Percentiles rank a stretch among this genome's conserved stretches.
These are phyloP conservation scores for Motacilla alba DNA, from an alignment of 2,113 vertebrate genomes.

Conservation along the genomic window DNA sequence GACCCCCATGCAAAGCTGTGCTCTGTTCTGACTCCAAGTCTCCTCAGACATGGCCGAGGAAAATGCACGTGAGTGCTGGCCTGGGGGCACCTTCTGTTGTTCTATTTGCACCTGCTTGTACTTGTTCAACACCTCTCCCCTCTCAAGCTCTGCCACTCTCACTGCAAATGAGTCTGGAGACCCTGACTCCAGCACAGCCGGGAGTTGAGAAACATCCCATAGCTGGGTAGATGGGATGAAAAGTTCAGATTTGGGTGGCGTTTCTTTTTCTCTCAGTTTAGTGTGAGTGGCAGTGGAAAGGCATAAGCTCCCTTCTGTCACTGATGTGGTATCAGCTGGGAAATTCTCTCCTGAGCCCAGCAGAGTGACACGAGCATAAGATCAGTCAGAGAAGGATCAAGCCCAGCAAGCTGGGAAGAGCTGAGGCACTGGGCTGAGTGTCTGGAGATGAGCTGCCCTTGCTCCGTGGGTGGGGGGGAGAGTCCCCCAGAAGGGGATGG, in stretches of 20 bases:
- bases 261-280: neutral
- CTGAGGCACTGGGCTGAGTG: neutral
- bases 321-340: neutral
- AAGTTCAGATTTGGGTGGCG: neutral
- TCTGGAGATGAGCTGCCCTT: neutral
- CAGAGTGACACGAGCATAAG: neutral
- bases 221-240: neutral
- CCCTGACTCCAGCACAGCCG: neutral
- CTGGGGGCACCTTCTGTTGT: neutral
- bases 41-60: conserved; percentile 57
- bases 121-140: neutral
- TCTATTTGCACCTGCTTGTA: conserved; percentile 5
- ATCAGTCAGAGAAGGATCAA: neutral
- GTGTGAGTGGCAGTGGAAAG: neutral
- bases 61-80: conserved; percentile 46
- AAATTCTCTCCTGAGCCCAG: neutral
- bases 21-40: conserved; percentile 45
- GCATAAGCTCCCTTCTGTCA: neutral
- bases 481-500: neutral
- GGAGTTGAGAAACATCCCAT: neutral
- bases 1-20: conserved; percentile 45
- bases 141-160: neutral
- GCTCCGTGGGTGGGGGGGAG: neutral
- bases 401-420: neutral
- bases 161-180: neutral